Conservation (phyloP, 2,888 invertebrate species). For the Allygus modestus region DNA sequence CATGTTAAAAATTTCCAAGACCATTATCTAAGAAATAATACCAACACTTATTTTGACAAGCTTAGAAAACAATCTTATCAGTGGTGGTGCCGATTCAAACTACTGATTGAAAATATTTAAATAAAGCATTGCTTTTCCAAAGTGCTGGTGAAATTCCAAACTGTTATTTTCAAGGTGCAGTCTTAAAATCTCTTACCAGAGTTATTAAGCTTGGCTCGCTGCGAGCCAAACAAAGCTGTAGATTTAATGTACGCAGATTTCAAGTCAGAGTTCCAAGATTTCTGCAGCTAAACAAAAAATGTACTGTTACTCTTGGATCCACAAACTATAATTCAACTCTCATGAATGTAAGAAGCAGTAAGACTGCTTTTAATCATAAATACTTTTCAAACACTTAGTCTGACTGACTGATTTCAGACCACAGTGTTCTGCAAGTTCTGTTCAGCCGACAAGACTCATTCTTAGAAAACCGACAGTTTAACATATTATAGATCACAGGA, state of each 20-base stretch:
- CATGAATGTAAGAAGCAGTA: too few species aligned
- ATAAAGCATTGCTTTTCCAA: slow-evolving; percentile 24
- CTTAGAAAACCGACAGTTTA: too few species aligned
- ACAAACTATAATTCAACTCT: too few species aligned
- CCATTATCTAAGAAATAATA: too few species aligned
- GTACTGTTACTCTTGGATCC: neutral
- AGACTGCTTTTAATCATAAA: too few species aligned
- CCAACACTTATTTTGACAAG: too few species aligned
- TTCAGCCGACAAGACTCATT: too few species aligned
- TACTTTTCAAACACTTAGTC: too few species aligned
- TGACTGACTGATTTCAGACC: too few species aligned
- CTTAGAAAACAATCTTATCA: neutral
- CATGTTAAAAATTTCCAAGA: too few species aligned
- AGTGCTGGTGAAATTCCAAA: slow-evolving; percentile 34
- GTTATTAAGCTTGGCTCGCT: slow-evolving; percentile 32
- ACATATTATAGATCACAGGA: too few species aligned
- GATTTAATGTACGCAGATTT: slow-evolving; percentile 56
- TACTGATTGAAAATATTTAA: neutral
- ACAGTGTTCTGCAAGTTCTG: too few species aligned
- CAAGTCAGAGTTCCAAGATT: slow-evolving; percentile 51
- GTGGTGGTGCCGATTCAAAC: slow-evolving; percentile 7
- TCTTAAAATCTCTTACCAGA: slow-evolving; percentile 47
- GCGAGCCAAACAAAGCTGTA: slow-evolving; percentile 41
- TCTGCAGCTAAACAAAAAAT: slow-evolving; percentile 46
- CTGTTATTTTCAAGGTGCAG: neutral